Conservation (phyloP, 2,888 invertebrate species). For the Scelioninae gen. 2 region DNA sequence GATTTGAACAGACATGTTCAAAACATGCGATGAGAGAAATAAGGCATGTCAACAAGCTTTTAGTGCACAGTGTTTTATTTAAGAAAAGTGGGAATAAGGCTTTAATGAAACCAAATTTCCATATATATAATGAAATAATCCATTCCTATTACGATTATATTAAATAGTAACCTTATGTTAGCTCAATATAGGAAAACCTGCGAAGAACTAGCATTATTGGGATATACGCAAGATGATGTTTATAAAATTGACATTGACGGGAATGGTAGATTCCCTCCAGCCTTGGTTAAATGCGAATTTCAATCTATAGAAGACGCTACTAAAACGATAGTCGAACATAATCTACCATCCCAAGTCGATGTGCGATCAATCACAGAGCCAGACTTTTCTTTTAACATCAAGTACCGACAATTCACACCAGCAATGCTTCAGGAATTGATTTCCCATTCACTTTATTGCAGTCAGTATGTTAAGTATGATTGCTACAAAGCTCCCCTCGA, state of each 20-base stretch:
- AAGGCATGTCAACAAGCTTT: too few relatives aligned
- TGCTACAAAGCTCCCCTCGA: conserved; percentile 92
- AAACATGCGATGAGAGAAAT: too few relatives aligned
- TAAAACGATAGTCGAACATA: conserved; percentile 93
- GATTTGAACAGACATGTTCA: too few relatives aligned
- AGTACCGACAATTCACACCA: conserved; percentile 91
- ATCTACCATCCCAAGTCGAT: conserved; percentile 92
- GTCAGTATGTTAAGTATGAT: conserved; percentile 92
- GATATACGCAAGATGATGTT: conserved; percentile 92
- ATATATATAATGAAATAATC: too few relatives aligned
- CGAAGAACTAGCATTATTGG: conserved; percentile 91
- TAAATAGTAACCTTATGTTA: conserved; percentile 67
- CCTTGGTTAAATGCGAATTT: conserved; percentile 94
- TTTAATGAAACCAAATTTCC: too few relatives aligned
- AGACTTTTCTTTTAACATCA: conserved; percentile 90
- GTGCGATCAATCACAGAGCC: conserved; percentile 86
- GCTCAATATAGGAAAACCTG: conserved; percentile 94
- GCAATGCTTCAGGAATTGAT: conserved; percentile 94
- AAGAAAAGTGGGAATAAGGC: too few relatives aligned
- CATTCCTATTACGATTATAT: too few relatives aligned
- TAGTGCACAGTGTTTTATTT: too few relatives aligned
- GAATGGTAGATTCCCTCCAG: conserved; percentile 93
- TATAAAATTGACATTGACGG: conserved; percentile 96
- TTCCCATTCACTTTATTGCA: conserved; percentile 91
- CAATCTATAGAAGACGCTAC: conserved; percentile 90